Evolutionary conservation across 2,888 invertebrate species (phyloP), one percentile per base, ranked within the genome.

Genomic region (Drosophila nigricruria): DNA sequence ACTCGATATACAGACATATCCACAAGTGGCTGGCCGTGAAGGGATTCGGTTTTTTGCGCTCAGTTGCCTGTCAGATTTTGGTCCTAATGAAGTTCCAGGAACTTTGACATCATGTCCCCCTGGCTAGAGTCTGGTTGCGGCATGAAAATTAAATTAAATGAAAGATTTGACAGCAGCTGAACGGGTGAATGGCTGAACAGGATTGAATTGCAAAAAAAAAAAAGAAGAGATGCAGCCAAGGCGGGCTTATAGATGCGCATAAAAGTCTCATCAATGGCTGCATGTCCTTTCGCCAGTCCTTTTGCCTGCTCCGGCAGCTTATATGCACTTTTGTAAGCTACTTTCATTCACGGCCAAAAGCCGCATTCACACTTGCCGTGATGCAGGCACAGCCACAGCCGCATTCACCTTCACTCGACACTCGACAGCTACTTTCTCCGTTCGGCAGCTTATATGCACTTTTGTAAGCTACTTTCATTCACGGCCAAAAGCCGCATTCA

Each of bases 11-110:
- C 57, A 70, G 80, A 64, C 70, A 70, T 82, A 79, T 73, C 82
- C 82, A 83, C 83, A 83, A 83, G 82, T 86, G 87, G 86, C 71
- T 79, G 72, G 43, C 68, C 68, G 54, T 72, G 69, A 79, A 81
- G 50, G 78, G 69, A 66, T 69, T 64, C 59, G 45, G 56, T 57
- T 53, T 58, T 52, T 58, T 53, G 63, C 54, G 62, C 65, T 70
- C 82, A 68, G 70, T 83, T 76, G 70, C 64, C 70, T 77, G 79
- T 83, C 82, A 68, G 88, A 80, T 87, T 84, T 84, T 78, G 76
- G 73, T 52, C 70, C 67, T 82, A 87, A 87, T 87, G 73, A 84
- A 87, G 87, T 84, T 84, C 61, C 72, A 65, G 68, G 53, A 84
- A 84, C 82, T 87, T 82, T 76, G 88, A 82, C 85, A 66, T 68